Percentiles rank a stretch among this genome's conserved stretches.
phyloP scores from a whole-genome alignment of 1,140 invertebrate species.

The Ceratosolen fusciceps region DNA sequence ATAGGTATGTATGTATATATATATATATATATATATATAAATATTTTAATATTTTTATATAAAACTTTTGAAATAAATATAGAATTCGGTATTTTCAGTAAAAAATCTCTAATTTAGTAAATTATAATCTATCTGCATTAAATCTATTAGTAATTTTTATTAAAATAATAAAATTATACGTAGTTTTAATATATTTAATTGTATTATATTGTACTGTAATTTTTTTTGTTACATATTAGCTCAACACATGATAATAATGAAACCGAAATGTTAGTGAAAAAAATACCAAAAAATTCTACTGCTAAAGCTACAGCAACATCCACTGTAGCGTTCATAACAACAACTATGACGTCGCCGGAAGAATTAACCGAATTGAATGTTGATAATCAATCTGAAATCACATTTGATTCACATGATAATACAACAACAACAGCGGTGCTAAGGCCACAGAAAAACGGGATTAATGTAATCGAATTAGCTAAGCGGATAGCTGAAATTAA shows the following conservation, averaged over 20 bases:
- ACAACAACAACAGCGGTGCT: constrained; percentile 54
- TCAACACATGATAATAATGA: neutral
- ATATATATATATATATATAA: neutral
- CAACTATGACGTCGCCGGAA: constrained; percentile 26
- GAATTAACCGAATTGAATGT: constrained; percentile 33
- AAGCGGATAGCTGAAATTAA: constrained; percentile 71
- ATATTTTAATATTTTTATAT: no score
- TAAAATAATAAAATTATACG: neutral
- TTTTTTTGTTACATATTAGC: neutral
- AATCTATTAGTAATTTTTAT: neutral
- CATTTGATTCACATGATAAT: constrained; percentile 57
- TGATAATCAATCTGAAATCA: constrained; percentile 46
- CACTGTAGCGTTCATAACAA: constrained; percentile 11
- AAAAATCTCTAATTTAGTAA: no score
- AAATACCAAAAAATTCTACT: neutral
- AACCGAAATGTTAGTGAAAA: no score
- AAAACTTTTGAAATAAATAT: no score
- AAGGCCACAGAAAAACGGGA: constrained; percentile 52
- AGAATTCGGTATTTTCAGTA: no score
- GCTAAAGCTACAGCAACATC: neutral
- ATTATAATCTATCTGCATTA: no score
- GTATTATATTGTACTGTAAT: neutral
- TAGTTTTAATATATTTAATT: no score
- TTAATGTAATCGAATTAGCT: constrained; percentile 68
- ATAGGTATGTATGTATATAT: constrained; percentile 15